Percentiles rank a stretch among this genome's conserved stretches.
phyloP scores from a whole-genome alignment of 35 echinoderm and acorn worm species.

The Lytechinus pictus region DNA sequence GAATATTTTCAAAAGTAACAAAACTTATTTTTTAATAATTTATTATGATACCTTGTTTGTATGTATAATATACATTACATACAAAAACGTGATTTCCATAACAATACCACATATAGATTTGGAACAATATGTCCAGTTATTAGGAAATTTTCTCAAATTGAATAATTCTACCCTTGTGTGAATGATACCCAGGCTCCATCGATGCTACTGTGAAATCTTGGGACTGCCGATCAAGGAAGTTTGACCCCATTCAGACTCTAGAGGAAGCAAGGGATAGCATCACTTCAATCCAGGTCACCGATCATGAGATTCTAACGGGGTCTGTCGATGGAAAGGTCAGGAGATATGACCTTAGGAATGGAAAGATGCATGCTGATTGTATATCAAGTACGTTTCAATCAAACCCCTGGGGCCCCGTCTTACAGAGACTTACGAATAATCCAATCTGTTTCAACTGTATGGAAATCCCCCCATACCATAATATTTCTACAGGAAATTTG shows the following conservation, averaged over 20 bases:
- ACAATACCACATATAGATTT: too few species aligned
- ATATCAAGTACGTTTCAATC: slow-evolving; percentile 74
- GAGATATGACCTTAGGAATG: slow-evolving; percentile 89
- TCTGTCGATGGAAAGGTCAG: slow-evolving; percentile 90
- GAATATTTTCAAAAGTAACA: too few species aligned
- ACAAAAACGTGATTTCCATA: too few species aligned
- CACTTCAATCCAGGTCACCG: slow-evolving; percentile 74
- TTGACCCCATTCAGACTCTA: slow-evolving; percentile 83
- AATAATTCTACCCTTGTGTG: neutral
- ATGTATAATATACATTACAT: too few species aligned
- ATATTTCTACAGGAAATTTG: too few species aligned
- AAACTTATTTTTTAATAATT: too few species aligned
- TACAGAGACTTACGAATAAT: too few species aligned
- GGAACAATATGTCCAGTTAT: too few species aligned
- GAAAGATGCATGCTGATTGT: slow-evolving; percentile 80
- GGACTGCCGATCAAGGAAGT: slow-evolving; percentile 89
- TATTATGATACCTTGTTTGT: too few species aligned
- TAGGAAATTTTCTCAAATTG: neutral
- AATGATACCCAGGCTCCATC: slow-evolving; percentile 73
- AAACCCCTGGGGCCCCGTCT: neutral
- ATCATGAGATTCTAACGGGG: slow-evolving; percentile 85
- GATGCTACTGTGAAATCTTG: slow-evolving; percentile 82
- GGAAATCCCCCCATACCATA: too few species aligned
- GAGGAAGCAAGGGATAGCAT: slow-evolving; percentile 95
- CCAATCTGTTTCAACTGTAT: too few species aligned